Conservation (phyloP, 2,797 vertebrate species). For the Eospalax fontanierii region DNA sequence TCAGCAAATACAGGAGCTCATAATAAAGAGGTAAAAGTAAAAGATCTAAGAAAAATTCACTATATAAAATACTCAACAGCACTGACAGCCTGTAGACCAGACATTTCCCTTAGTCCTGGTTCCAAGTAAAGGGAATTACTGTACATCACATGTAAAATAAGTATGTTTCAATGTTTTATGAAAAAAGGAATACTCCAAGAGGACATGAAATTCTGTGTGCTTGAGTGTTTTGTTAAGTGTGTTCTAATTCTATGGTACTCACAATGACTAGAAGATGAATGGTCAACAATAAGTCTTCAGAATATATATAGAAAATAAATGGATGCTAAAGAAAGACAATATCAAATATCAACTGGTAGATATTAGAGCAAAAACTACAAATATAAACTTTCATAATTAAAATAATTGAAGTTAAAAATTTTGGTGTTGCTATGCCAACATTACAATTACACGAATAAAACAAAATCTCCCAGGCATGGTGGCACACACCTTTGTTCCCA, state of each 20-base stretch:
- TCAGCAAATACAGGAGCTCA: not conserved
- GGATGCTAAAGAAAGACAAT: not conserved
- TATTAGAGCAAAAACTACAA: not conserved
- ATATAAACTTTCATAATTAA: not conserved
- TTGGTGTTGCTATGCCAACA: too few species aligned
- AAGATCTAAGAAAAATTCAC: not conserved
- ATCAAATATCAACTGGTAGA: not conserved
- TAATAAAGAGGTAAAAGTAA: not conserved
- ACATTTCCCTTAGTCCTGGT: not conserved
- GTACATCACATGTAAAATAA: not conserved
- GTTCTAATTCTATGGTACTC: not conserved
- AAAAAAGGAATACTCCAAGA: not conserved
- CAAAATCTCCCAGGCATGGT: too few species aligned
- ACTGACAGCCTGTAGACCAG: not conserved
- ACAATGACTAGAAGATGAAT: not conserved
- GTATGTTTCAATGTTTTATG: not conserved
- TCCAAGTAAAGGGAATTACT: not conserved
- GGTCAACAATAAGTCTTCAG: not conserved
- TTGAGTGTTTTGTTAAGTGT: not conserved
- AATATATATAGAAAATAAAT: not conserved
- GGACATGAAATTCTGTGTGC: not conserved
- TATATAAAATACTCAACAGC: not conserved
- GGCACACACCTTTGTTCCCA: too few species aligned
- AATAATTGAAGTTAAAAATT: not conserved
- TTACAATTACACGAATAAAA: too few species aligned